Evolutionary conservation across 30 jellyfish, hydroid and myxozoan genomes (phyloP).

Genomic region (Nemopilema nomurai): DNA sequence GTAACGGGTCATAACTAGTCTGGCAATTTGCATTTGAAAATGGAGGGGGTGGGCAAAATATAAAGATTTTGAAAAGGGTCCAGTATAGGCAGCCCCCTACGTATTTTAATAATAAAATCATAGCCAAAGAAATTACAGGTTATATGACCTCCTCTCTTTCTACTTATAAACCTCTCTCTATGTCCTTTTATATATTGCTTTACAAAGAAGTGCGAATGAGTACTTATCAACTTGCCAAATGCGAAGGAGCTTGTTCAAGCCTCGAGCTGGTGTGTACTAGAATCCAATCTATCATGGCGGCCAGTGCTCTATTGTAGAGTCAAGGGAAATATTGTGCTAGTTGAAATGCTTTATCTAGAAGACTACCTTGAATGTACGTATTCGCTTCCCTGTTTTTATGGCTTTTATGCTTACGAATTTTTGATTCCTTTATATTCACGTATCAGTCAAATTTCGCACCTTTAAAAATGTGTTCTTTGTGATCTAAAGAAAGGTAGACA

Average conservation of each 20-base stretch:
- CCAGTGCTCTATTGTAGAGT: constrained; percentile 3
- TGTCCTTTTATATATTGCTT: no score
- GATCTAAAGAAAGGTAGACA: background rate
- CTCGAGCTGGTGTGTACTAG: background rate
- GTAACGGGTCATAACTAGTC: background rate
- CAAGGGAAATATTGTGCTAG: background rate
- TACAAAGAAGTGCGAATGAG: no score
- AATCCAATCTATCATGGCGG: constrained; percentile 53
- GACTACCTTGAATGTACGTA: constrained; percentile 82
- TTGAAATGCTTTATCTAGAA: constrained; percentile 83
- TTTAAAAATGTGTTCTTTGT: background rate
- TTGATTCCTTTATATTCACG: background rate
- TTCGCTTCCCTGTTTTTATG: background rate
- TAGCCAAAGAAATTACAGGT: no score
- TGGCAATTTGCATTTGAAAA: background rate
- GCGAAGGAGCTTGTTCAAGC: background rate
- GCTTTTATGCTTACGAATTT: background rate
- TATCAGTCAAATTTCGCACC: background rate
- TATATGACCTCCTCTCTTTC: no score
- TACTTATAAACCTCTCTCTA: no score
- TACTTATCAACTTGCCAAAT: background rate
- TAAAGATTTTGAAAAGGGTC: background rate
- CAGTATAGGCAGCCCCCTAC: background rate
- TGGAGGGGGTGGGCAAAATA: no score
- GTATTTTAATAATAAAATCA: no score